Base-by-base conservation (phyloP, 1,140 invertebrate species). In the Druon quercuslanigerum region DNA sequence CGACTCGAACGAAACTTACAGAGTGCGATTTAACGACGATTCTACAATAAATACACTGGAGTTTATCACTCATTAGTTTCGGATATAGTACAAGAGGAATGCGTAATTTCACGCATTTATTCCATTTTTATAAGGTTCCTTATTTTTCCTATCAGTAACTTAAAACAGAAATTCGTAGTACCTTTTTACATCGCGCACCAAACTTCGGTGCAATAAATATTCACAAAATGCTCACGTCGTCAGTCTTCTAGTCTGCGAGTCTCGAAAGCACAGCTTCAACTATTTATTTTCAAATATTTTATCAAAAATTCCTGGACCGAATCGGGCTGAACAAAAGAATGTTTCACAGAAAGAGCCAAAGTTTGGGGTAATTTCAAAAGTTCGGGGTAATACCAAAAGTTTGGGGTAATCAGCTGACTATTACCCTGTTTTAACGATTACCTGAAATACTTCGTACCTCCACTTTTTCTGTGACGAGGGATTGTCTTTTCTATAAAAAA, bases 11-110 rank as follows among this genome's bases (percentile, higher is more conserved):
- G 14, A 71, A 72, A 76, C 11, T 70, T 51, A 76, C 16, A 76
- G 40, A 72, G 13, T 60, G 50, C 57, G 52, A 74, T 66, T 16
- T 33, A 66, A 40, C 80, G 79, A 82, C 80, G 72, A 82, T 79
- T 84, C 83, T 85, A 85, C 82, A 89, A 89, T 89, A 89, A 88
- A 89, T 89, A 89, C 85, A 87, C 84, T 80, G 83, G 78, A 86
- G 82, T 82, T 78, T 78, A 79, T 82, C 80, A 78, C 77, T 79
- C 80, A 54, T 84, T 81, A 78, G 73, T 77, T 81, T 82, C 72
- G 51, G 78, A 76, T 82, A 84, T 82, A 80, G 81, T 84, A 84
- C 83, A 84, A 84, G 78, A 79, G 75, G 78, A 79, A 74, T 70
- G 78, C 77, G 75, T 76, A 72, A 33, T 46, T 33, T 66, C 14